Base-by-base conservation (phyloP, 1,140 invertebrate genomes). In the Rhagoletis pomonella region DNA sequence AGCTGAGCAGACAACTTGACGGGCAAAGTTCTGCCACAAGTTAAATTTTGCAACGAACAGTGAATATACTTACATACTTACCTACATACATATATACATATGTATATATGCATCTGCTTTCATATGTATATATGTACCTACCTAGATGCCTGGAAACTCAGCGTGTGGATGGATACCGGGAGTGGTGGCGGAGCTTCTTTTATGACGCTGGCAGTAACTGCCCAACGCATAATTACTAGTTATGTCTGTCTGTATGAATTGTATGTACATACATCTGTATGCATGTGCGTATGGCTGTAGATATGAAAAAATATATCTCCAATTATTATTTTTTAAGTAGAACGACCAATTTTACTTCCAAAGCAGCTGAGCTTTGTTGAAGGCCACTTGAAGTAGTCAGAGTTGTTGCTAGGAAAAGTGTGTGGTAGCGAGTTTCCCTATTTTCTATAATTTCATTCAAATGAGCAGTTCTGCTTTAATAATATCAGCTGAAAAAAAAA, bases 1-100 rank as follows among this genome's bases (percentile, higher is more conserved):
- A 67, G 64, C 64, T 29, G 64, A 39, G 64, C 64, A 67, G 64
- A 67, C 64, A 67, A 67, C 64, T 67, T 67, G 64, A 67, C 64
- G 64, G 29, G 64, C 29, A 67, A 67, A 67, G 9, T 67, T 67
- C 64, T 67, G 64, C 29, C 64, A 29, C 60, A 62, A 62, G 9
- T 62, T 62, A 39, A 67, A 39, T 29, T 67, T 67, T 67, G 64
- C 64, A 29, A 19, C n/a, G 29, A 29, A 67, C 64, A 67, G 29
- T 29, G 29, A 29, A 29, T 29, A 29, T 29, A 29, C 29, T 0
- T 29, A 29, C 29, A 0, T 29, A 29, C 29, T 1, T 29, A 29
- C 62, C 0, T 59, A 59, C 58, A 59, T 59, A 12, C 1, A 1
- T 7, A 59, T 59, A 59, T 12, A 59, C 12, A 59, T 12, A 59